Evolutionary conservation across 2,113 vertebrate species (phyloP), one percentile per base, ranked within the genome.

Genomic region (Daboia siamensis): DNA sequence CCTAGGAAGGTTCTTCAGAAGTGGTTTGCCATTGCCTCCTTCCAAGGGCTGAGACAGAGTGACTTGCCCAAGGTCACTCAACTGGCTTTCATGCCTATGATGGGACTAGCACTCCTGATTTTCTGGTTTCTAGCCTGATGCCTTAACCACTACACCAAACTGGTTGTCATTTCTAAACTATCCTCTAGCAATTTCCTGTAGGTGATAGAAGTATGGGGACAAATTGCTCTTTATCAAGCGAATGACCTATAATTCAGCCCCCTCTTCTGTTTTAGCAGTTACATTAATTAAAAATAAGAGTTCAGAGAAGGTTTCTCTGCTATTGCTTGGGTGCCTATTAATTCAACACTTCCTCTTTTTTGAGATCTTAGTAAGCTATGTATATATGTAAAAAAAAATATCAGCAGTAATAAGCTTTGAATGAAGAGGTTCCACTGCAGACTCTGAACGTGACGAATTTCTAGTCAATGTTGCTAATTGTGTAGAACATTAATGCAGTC

Each of bases 381-480:
- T 92, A 21, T 55, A 17, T 9, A 8, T 59, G 7, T 24, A 29
- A 94, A 96, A 39, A n/a, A 39, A 94, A 91, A 91, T 92, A 57
- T n/a, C 90, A 74, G 94, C 95, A 97, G 95, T 90, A 90, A 92
- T 90, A 92, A 17, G 1, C 93, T 95, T 96, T 94, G 90, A 93
- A n/a, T 91, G 80, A 89, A 96, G 91, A 95, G 39, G 39, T 93
- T 29, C 21, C 87, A 93, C 44, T 95, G 93, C 29, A 93, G 94
- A 93, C 94, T 94, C 64, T 86, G 56, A 92, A 94, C 80, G 89
- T 64, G 92, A 95, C 91, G 90, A 0, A 95, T 95, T 96, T 95
- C 86, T 95, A 84, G 46, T 21, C 59, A 91, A 48, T 90, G 84
- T 51, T 94, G 15, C 90, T 97, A 93, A 96, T 93, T 95, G 91